phyloP scores from a whole-genome alignment of 2,797 vertebrate genomes.

The Oophaga sylvatica region DNA sequence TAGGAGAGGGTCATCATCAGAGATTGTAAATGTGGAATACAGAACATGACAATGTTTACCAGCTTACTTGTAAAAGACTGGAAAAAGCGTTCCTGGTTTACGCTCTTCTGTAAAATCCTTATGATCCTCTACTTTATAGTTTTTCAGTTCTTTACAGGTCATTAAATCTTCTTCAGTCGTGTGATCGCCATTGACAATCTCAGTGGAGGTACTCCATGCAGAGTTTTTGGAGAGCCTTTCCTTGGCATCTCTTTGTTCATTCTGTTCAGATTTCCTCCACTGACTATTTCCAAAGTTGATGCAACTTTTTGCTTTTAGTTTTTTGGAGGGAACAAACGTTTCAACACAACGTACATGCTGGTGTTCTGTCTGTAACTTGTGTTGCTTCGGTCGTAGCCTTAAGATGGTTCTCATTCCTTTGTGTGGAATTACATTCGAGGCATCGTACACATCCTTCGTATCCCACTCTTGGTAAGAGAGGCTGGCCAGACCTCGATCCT shows the following conservation, averaged over 20 bases:
- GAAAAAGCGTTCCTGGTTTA: constrained; percentile 66
- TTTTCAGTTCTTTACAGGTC: constrained; percentile 58
- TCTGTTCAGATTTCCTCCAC: constrained; percentile 13
- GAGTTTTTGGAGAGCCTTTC: not conserved
- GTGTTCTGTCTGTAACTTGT: constrained; percentile 17
- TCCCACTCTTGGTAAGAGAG: constrained; percentile 68
- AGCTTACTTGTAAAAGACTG: constrained; percentile 72
- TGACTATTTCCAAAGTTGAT: constrained; percentile 17
- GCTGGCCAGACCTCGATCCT: constrained; percentile 67
- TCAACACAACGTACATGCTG: not conserved
- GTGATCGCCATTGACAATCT: constrained; percentile 15
- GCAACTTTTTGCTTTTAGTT: not conserved
- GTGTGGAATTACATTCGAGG: constrained; percentile 60
- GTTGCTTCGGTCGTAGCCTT: constrained; percentile 27
- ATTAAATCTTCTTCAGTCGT: constrained; percentile 61
- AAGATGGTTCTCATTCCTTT: not conserved
- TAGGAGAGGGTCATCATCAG: not conserved
- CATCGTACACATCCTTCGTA: constrained; percentile 68
- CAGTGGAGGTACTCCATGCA: not conserved
- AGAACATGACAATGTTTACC: not conserved
- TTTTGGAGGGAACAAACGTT: not conserved
- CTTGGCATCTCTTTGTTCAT: not conserved
- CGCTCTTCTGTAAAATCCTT: constrained; percentile 32
- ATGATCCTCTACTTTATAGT: constrained; percentile 41
- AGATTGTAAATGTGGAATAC: not conserved